Conservation (phyloP, 2,797 vertebrate species). For the Circus cinereus region DNA sequence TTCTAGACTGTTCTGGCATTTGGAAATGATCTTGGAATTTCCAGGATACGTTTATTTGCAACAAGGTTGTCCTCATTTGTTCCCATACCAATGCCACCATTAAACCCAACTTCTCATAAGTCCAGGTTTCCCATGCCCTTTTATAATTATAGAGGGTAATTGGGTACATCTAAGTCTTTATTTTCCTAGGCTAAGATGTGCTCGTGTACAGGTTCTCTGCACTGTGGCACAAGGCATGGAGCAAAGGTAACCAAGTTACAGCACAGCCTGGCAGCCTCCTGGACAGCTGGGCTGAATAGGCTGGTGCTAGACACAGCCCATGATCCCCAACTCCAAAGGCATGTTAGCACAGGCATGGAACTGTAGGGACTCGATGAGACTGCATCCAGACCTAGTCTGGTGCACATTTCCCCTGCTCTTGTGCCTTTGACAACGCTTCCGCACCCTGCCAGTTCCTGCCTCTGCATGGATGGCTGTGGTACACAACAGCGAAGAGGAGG, state of each 20-base stretch:
- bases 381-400: background rate
- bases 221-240: background rate
- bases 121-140: background rate
- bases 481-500: rapidly evolving
- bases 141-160: background rate
- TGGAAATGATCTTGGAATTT: background rate
- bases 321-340: background rate
- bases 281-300: background rate
- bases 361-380: background rate
- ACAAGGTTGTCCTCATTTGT: background rate
- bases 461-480: rapidly evolving
- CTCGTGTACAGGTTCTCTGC: background rate
- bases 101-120: background rate
- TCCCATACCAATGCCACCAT: background rate
- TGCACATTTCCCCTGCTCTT: background rate
- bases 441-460: background rate
- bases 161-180: background rate
- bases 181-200: background rate
- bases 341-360: background rate
- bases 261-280: background rate
- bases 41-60: background rate
- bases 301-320: background rate
- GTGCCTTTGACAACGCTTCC: background rate
- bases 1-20: background rate
- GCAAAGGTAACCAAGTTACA: background rate